Conservation (phyloP, 2,888 invertebrate species). For the Brachycybe producta region DNA sequence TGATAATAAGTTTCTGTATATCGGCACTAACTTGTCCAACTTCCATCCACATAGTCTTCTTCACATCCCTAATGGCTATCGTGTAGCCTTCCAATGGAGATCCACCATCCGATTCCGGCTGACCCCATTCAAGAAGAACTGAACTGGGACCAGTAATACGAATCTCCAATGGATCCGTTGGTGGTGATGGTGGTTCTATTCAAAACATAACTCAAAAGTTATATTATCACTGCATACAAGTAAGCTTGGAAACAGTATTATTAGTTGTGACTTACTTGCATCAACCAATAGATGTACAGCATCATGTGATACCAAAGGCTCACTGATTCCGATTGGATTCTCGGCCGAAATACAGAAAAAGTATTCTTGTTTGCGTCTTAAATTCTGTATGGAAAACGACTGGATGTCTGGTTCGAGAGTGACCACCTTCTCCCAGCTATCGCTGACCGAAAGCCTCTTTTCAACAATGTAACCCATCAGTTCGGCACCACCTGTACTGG, state of each 20-base stretch:
- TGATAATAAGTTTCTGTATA: slow-evolving; percentile 68
- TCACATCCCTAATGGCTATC: slow-evolving; percentile 74
- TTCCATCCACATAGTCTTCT: slow-evolving; percentile 95
- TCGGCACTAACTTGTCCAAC: slow-evolving; percentile 75
- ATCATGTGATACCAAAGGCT: slow-evolving; percentile 59
- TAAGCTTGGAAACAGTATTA: not conserved
- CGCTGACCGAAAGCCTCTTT: slow-evolving; percentile 60
- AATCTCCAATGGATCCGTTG: slow-evolving; percentile 78
- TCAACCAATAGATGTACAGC: slow-evolving; percentile 67
- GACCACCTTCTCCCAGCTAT: slow-evolving; percentile 73
- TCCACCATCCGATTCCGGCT: slow-evolving; percentile 86
- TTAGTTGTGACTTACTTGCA: slow-evolving; percentile 57
- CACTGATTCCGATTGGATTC: slow-evolving; percentile 74
- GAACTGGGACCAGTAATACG: slow-evolving; percentile 69
- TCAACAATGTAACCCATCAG: slow-evolving; percentile 81
- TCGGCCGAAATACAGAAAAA: slow-evolving; percentile 82
- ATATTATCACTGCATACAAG: not conserved
- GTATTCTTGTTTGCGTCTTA: slow-evolving; percentile 74
- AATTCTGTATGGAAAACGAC: slow-evolving; percentile 67
- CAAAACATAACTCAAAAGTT: slow-evolving; percentile 38
- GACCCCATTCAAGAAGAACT: slow-evolving; percentile 79
- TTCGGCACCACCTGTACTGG: slow-evolving; percentile 68
- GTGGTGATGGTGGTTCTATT: slow-evolving; percentile 79
- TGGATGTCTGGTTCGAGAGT: slow-evolving; percentile 62
- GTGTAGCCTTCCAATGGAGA: slow-evolving; percentile 84